A percentile compares a stretch with the other conserved stretches of the same genome.
These are phyloP conservation scores for Notiomystis cincta DNA, from an alignment of 2,113 vertebrate genomes.

Conservation along the genomic window DNA sequence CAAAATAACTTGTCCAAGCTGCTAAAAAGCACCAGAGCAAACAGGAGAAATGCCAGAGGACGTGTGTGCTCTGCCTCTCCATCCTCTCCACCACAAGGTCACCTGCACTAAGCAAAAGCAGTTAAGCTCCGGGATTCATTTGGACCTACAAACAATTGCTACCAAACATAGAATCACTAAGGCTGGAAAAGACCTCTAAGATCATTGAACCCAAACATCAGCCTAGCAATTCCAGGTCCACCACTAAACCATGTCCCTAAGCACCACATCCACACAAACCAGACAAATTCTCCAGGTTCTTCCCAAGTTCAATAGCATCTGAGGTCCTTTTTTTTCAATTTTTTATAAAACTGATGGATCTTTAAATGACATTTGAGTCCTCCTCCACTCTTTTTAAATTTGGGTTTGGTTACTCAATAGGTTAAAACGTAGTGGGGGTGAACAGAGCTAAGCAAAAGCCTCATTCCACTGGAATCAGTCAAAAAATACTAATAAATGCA, in stretches of 20 bases:
- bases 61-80: background rate
- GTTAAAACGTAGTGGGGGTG: background rate
- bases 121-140: background rate
- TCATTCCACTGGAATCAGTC: background rate
- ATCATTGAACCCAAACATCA: background rate
- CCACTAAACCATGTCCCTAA: background rate
- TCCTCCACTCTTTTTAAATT: background rate
- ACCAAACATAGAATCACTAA: background rate
- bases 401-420: background rate
- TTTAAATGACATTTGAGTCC: background rate
- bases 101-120: background rate
- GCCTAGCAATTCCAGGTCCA: background rate
- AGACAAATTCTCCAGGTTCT: background rate
- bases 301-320: background rate
- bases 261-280: background rate
- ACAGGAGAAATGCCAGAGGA: background rate
- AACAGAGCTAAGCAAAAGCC: background rate
- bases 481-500: background rate
- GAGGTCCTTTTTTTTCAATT: background rate
- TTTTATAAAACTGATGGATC: background rate
- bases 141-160: background rate
- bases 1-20: background rate
- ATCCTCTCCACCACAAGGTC: background rate
- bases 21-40: background rate
- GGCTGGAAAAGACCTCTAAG: background rate